Evolutionary conservation across 1,140 invertebrate species (phyloP).

Genomic region (Ceratosolen solmsi): DNA sequence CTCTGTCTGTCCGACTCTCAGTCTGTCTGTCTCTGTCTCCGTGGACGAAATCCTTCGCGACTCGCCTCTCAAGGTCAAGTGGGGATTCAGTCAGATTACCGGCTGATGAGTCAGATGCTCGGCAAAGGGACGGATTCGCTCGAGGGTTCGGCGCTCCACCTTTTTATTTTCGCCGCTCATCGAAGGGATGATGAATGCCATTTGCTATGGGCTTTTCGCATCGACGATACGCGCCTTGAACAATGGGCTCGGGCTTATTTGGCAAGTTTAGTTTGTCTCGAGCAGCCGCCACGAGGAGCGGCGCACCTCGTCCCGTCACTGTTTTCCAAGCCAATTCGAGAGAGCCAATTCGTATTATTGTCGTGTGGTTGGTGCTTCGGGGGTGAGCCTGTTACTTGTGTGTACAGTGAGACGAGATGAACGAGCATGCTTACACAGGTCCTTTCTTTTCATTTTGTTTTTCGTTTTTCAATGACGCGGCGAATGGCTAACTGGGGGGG

Average conservation of each 20-base stretch:
- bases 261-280: constrained; percentile 36
- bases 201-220: neutral
- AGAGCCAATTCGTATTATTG: neutral
- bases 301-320: neutral
- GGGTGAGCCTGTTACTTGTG: neutral
- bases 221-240: neutral
- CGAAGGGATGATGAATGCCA: neutral
- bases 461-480: neutral
- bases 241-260: constrained; percentile 27
- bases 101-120: constrained; percentile 21
- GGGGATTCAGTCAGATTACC: constrained; percentile 35
- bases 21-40: too few relatives aligned
- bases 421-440: constrained; percentile 2
- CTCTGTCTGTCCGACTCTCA: neutral
- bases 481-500: too few relatives aligned
- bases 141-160: neutral
- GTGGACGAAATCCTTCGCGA: neutral
- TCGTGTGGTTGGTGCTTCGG: too few relatives aligned
- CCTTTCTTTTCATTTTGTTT: neutral
- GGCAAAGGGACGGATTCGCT: constrained; percentile 1
- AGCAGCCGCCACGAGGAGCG: neutral
- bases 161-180: neutral
- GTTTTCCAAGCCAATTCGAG: constrained; percentile 14
- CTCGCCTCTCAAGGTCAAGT: constrained; percentile 43
- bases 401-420: neutral